phyloP scores from a whole-genome alignment of 2,888 invertebrate species.

The Xestia c-nigrum region DNA sequence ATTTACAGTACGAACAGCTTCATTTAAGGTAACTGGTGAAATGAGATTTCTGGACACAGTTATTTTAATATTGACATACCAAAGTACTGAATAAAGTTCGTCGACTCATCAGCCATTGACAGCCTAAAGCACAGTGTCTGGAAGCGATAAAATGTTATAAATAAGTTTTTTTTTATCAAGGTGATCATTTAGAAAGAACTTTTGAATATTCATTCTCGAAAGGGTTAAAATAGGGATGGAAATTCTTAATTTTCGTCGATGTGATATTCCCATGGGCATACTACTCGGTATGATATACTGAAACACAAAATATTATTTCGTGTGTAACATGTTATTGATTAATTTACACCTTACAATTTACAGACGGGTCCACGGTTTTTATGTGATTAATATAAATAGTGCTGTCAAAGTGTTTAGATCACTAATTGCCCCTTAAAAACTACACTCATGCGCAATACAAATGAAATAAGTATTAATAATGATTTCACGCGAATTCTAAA shows the following conservation, averaged over 20 bases:
- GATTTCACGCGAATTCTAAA: conserved; percentile 19
- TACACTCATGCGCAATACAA: conserved; percentile 26
- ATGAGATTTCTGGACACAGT: neutral
- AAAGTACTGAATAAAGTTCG: neutral
- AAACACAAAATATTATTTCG: conserved; percentile 1
- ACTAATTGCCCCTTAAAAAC: conserved; percentile 43
- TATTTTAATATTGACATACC: neutral
- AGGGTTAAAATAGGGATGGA: neutral
- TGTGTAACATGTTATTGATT: conserved; percentile 2
- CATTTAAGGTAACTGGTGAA: neutral
- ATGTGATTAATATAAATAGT: conserved; percentile 34
- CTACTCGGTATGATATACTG: neutral
- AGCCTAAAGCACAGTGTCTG: neutral
- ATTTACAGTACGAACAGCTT: conserved; percentile 26
- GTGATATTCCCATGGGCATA: neutral
- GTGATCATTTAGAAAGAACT: neutral
- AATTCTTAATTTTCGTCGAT: neutral
- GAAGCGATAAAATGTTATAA: neutral
- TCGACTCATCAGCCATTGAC: neutral
- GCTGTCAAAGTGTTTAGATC: conserved; percentile 24
- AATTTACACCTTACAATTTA: conserved; percentile 30
- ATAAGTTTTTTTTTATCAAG: neutral
- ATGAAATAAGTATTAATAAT: conserved; percentile 33
- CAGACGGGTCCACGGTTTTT: conserved; percentile 18
- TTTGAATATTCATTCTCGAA: neutral